Conservation (phyloP, 2,888 invertebrate genomes). For the Petrophora chlorosata region DNA sequence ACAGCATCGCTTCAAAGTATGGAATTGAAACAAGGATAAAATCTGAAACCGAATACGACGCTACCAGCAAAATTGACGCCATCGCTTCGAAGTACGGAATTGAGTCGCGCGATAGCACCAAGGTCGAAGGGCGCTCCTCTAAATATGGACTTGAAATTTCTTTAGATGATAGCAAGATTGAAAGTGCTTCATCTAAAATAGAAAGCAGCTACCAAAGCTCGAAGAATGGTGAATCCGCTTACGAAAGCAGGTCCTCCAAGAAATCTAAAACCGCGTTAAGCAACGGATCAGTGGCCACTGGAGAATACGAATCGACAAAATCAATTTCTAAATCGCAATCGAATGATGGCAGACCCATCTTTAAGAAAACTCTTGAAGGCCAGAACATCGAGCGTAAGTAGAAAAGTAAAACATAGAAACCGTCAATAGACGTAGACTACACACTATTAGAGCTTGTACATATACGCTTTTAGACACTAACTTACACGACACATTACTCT, state of each 20-base stretch:
- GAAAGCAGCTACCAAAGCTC: slow-evolving; percentile 60
- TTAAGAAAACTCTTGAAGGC: slow-evolving; percentile 90
- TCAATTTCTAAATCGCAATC: slow-evolving; percentile 61
- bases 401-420: slow-evolving; percentile 33
- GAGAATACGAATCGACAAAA: slow-evolving; percentile 50
- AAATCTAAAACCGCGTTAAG: slow-evolving; percentile 63
- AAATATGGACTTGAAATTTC: slow-evolving; percentile 53
- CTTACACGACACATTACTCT: slow-evolving; percentile 72
- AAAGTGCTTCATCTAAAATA: slow-evolving; percentile 55
- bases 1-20: slow-evolving; percentile 45
- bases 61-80: slow-evolving; percentile 45
- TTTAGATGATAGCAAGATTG: slow-evolving; percentile 55
- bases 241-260: slow-evolving; percentile 63
- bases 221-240: slow-evolving; percentile 57
- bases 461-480: slow-evolving; percentile 79
- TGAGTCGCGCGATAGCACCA: slow-evolving; percentile 39
- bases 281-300: slow-evolving; percentile 63
- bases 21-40: slow-evolving; percentile 37
- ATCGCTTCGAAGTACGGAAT: slow-evolving; percentile 49
- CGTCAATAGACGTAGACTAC: slow-evolving; percentile 49
- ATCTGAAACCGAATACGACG: slow-evolving; percentile 42
- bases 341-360: slow-evolving; percentile 86
- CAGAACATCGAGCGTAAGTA: slow-evolving; percentile 92
- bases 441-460: slow-evolving; percentile 78
- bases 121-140: slow-evolving; percentile 43